A percentile compares a stretch with the other conserved stretches of the same genome.
phyloP scores from a whole-genome alignment of 2,797 vertebrate genomes.

The Enteromius radiatus region DNA sequence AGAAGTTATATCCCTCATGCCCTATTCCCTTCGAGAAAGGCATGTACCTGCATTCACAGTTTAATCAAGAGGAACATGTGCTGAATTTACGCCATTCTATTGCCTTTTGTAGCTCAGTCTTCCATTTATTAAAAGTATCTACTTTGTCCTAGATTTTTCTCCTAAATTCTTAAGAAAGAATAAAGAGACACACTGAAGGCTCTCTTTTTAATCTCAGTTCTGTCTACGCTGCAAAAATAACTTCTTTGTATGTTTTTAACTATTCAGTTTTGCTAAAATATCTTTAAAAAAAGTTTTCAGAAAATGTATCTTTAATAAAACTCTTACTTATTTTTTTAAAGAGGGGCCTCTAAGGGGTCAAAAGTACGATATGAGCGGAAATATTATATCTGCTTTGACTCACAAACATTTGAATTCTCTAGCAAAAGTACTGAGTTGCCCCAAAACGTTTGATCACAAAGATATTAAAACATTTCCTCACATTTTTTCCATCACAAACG shows the following conservation, averaged over 20 bases:
- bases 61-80: conserved; percentile 7
- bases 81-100: neutral
- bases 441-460: neutral
- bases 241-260: neutral
- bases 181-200: neutral
- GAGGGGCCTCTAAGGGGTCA: neutral
- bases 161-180: neutral
- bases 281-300: neutral
- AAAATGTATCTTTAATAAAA: neutral
- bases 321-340: neutral
- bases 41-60: neutral
- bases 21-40: neutral
- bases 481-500: neutral
- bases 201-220: neutral
- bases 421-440: neutral
- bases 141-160: neutral
- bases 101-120: neutral
- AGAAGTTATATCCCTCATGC: neutral
- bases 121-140: neutral
- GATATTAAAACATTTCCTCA: neutral
- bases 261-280: neutral
- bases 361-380: neutral
- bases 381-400: neutral
- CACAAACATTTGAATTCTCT: neutral
- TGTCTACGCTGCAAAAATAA: neutral